Evolutionary conservation across 2,888 invertebrate genomes (phyloP).

Genomic region (Melanotus villosus): DNA sequence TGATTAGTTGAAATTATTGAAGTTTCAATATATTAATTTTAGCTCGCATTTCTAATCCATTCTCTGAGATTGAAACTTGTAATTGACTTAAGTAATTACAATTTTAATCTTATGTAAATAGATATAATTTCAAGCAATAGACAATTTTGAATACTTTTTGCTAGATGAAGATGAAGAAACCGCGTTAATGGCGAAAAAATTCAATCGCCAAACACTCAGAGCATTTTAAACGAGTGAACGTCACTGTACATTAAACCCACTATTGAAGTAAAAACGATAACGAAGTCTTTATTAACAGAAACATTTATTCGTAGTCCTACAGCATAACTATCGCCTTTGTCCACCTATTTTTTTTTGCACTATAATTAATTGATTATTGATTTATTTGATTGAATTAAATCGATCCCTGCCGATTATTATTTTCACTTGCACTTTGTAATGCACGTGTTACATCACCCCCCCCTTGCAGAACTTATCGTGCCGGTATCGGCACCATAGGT

Average conservation of each 20-base stretch:
- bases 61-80: constrained; percentile 44
- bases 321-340: constrained; percentile 45
- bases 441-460: constrained; percentile 48
- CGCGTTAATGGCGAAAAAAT: constrained; percentile 30
- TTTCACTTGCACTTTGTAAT: constrained; percentile 38
- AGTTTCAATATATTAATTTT: constrained; percentile 40
- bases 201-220: constrained; percentile 36
- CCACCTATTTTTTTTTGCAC: constrained; percentile 46
- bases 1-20: constrained; percentile 58
- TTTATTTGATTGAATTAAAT: constrained; percentile 48
- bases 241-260: constrained; percentile 43
- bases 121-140: constrained; percentile 43
- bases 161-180: constrained; percentile 37
- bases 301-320: constrained; percentile 40
- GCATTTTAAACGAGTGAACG: constrained; percentile 37
- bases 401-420: constrained; percentile 49
- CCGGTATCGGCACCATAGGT: constrained; percentile 52
- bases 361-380: constrained; percentile 49
- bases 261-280: constrained; percentile 39
- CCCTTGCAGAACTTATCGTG: constrained; percentile 55
- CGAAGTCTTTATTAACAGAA: constrained; percentile 37
- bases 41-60: constrained; percentile 40
- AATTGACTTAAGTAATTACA: constrained; percentile 53
- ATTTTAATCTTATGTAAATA: constrained; percentile 40
- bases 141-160: constrained; percentile 41